phyloP scores from a whole-genome alignment of 2,797 vertebrate species.

The Chaenodraco wilsoni region DNA sequence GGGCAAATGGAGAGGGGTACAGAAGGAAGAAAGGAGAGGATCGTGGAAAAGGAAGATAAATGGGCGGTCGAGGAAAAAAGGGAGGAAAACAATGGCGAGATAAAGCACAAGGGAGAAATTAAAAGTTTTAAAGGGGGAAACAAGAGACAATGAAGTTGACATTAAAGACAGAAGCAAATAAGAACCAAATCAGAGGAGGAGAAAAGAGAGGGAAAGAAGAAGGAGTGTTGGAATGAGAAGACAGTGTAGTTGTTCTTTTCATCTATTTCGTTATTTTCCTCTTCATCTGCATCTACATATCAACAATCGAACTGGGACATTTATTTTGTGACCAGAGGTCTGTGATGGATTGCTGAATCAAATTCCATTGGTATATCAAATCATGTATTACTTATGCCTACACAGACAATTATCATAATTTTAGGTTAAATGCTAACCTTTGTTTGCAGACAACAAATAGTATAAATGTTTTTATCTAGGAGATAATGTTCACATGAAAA shows the following conservation, averaged over 20 bases:
- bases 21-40: slow-evolving; percentile 26
- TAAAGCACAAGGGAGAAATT: slow-evolving; percentile 1
- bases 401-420: background rate
- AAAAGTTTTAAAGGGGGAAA: slow-evolving; percentile 14
- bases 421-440: background rate
- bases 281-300: slow-evolving; percentile 59
- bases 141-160: slow-evolving; percentile 5
- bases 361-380: slow-evolving; percentile 1
- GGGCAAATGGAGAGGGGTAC: slow-evolving; percentile 27
- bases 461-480: background rate
- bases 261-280: slow-evolving; percentile 12
- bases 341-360: slow-evolving; percentile 34
- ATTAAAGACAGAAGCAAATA: slow-evolving; percentile 36
- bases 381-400: background rate
- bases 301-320: slow-evolving; percentile 25
- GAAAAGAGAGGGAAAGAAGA: slow-evolving; percentile 3
- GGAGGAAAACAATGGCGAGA: background rate
- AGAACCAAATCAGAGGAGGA: slow-evolving; percentile 8
- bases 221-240: background rate
- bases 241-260: slow-evolving; percentile 10
- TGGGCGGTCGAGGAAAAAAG: slow-evolving; percentile 3
- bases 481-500: background rate
- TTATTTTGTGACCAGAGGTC: slow-evolving; percentile 42
- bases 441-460: background rate
- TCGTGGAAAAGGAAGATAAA: slow-evolving; percentile 1